Evolutionary conservation across 2,888 invertebrate species (phyloP), one percentile per base, ranked within the genome.

Genomic region (Cheilosia variabilis): DNA sequence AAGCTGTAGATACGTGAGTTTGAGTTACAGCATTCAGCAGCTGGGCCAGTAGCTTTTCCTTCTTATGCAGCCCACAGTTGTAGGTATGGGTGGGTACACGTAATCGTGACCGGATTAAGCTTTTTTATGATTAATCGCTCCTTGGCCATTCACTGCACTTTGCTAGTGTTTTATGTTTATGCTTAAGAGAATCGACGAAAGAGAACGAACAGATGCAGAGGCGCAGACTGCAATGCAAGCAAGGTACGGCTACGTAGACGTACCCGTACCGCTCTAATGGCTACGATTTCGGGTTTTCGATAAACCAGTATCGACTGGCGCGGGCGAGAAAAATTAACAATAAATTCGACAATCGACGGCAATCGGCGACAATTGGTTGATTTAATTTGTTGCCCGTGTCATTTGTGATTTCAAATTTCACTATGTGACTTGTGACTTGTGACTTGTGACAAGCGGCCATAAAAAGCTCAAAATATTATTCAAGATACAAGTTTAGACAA

Each of bases 11-110:
- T 37, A 37, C 37, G 17, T 17, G 43, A 73, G 73, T 73, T 45
- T 58, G 58, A 75, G 47, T 79, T 86, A 76, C 76, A 76, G 72
- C 76, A 77, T 86, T 86, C 81, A 86, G 86, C 86, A 86, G 86
- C 86, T 78, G 84, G 47, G 80, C 41, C 66, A 31, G 9, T 9
- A 79, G 73, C 79, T 79, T 83, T 63, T 62, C 47, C 45, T 31
- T 50, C 37, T 37, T 63, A 47, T 60, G 55, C 27, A 58, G 41
- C 43, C 66, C 50, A n/a, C 13, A 7, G 7, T 2, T 22, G 13
- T 10, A 34, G 34, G 10, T 9, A 3, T 34, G 10, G n/a, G 52
- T 34, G 10, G n/a, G 52, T 43, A 69, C 73, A 79, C 84, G 79
- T 84, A 86, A 86, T 80, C 84, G 65, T 72, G 57, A 58, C 68